Conservation (phyloP, 2,797 vertebrate genomes). For the Melanotaenia parkinsoni region DNA sequence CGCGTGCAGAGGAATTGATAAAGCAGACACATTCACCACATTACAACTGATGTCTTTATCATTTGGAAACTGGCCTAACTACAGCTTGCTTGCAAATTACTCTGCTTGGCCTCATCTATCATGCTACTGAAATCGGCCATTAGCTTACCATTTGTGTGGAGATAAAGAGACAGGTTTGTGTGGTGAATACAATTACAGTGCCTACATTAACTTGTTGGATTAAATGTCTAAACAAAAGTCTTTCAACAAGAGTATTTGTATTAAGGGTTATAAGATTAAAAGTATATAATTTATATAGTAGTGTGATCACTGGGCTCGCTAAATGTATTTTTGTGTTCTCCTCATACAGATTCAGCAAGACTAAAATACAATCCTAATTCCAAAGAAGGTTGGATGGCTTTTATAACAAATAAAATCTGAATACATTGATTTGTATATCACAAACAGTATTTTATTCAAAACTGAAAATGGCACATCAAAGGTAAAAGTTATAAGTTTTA, state of each 20-base stretch:
- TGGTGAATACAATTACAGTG: conserved; percentile 5
- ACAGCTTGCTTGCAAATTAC: conserved; percentile 58
- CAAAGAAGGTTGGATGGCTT: neutral
- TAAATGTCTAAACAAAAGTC: conserved; percentile 5
- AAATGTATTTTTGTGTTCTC: neutral
- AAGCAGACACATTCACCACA: conserved; percentile 58
- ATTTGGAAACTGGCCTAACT: conserved; percentile 65
- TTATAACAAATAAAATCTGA: neutral
- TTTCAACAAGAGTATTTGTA: conserved; percentile 16
- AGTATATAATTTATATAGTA: conserved; percentile 4
- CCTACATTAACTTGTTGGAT: conserved; percentile 16
- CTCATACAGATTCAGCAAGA: conserved; percentile 4
- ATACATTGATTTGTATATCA: no score
- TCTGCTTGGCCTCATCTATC: conserved; percentile 59
- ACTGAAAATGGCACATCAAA: neutral
- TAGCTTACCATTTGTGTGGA: conserved; percentile 38
- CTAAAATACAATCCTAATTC: conserved; percentile 10
- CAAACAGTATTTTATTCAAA: neutral
- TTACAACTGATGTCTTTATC: conserved; percentile 78
- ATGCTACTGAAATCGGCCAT: conserved; percentile 52
- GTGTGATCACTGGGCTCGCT: conserved; percentile 4
- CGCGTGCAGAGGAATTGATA: conserved; percentile 72
- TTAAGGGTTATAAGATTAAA: neutral
- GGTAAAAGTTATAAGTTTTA: neutral
- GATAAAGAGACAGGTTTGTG: conserved; percentile 9